Conservation (phyloP, 2,888 invertebrate species). For the Xestobium rufovillosum region DNA sequence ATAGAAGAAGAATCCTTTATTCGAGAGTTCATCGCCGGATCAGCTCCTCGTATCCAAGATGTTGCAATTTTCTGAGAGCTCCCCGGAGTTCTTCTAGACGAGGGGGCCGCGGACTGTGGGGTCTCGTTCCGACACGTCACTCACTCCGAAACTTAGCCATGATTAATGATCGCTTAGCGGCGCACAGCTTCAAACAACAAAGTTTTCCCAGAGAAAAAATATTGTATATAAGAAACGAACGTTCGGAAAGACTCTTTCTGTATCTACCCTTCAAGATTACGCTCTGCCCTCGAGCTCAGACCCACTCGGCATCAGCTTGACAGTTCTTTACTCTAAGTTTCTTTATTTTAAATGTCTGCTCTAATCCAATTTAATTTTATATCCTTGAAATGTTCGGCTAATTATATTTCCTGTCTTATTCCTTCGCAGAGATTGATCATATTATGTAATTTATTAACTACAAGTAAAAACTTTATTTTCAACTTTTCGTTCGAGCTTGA, state of each 20-base stretch:
- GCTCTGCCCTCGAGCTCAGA: constrained; percentile 33
- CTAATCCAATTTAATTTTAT: constrained; percentile 17
- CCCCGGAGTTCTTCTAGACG: constrained; percentile 41
- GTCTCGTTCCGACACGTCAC: constrained; percentile 43
- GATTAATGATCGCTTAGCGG: constrained; percentile 51
- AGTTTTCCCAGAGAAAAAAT: constrained; percentile 55
- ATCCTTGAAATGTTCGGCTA: no score
- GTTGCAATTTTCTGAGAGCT: constrained; percentile 46
- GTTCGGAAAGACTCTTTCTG: constrained; percentile 44
- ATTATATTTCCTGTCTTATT: no score
- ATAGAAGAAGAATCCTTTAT: constrained; percentile 31
- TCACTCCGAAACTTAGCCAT: constrained; percentile 49
- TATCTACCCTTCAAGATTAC: constrained; percentile 46
- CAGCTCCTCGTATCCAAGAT: constrained; percentile 37
- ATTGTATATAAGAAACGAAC: constrained; percentile 45
- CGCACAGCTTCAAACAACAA: constrained; percentile 55
- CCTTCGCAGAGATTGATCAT: no score
- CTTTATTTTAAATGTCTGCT: constrained; percentile 30
- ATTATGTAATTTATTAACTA: no score
- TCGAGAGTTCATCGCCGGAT: constrained; percentile 36
- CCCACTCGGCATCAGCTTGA: constrained; percentile 27
- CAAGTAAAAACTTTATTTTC: no score
- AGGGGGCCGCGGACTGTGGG: constrained; percentile 36
- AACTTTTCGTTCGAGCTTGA: no score
- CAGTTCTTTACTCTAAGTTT: constrained; percentile 23